Evolutionary conservation across 2,888 invertebrate genomes (phyloP), one percentile per base, ranked within the genome.

Genomic region (Emmelina monodactyla): DNA sequence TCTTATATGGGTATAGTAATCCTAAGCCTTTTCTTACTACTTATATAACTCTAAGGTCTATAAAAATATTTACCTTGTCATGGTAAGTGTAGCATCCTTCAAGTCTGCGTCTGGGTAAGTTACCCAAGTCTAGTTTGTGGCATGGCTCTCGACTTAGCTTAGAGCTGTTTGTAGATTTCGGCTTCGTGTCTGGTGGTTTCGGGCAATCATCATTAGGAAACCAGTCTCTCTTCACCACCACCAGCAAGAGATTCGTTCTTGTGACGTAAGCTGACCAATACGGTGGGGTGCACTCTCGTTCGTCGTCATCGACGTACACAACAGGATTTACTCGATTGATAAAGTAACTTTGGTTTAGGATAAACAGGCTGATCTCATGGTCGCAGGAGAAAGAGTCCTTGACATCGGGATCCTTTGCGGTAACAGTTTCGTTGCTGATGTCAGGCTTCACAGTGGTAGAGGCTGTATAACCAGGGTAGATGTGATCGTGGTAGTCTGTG

Each of bases 1-100:
- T n/a, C n/a, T n/a, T n/a, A n/a, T n/a, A n/a, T n/a, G n/a, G n/a
- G n/a, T n/a, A n/a, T n/a, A n/a, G n/a, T n/a, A n/a, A n/a, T n/a
- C n/a, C n/a, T n/a, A n/a, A n/a, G n/a, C n/a, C n/a, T n/a, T n/a
- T n/a, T n/a, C n/a, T n/a, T n/a, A n/a, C n/a, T n/a, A n/a, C n/a
- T n/a, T n/a, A n/a, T n/a, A n/a, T n/a, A n/a, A n/a, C n/a, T n/a
- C n/a, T n/a, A n/a, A n/a, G n/a, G n/a, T n/a, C n/a, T n/a, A n/a
- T n/a, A n/a, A n/a, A n/a, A n/a, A n/a, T n/a, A n/a, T 43, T 68
- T 66, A 88, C 88, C 72, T 84, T 71, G 25, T 86, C 85, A 67
- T 92, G 88, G 47, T 88, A 86, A 34, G 91, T 90, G 54, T 83
- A 92, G 58, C 92, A 92, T 37, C 87, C 89, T 39, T 87, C 85